phyloP scores from a whole-genome alignment of 1,140 invertebrate genomes.

The Riptortus pedestris region DNA sequence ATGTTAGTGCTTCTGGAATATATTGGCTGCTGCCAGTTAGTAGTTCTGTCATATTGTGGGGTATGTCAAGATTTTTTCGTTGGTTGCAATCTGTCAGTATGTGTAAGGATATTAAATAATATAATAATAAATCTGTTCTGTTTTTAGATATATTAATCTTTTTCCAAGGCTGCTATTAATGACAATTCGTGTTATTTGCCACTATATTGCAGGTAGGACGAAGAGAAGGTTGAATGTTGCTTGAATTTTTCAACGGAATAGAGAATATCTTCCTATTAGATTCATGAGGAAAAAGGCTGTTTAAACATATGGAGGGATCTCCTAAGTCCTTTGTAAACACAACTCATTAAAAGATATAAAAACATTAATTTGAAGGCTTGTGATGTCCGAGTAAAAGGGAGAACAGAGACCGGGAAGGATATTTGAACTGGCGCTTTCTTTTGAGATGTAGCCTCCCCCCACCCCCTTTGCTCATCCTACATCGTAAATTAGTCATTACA shows the following conservation, averaged over 20 bases:
- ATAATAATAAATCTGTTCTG: background rate
- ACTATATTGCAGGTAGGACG: too few relatives aligned
- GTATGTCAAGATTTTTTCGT: too few relatives aligned
- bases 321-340: constrained; percentile 15
- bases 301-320: background rate
- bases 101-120: background rate
- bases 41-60: too few relatives aligned
- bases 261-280: constrained; percentile 1
- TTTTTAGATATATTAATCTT: background rate
- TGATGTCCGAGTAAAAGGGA: constrained; percentile 8
- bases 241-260: background rate
- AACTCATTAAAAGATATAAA: constrained; percentile 15
- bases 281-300: background rate
- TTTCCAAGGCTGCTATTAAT: background rate
- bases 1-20: too few relatives aligned
- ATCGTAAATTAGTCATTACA: constrained; percentile 12
- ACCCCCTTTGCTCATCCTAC: background rate
- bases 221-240: too few relatives aligned
- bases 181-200: background rate
- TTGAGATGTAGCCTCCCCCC: background rate
- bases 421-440: constrained; percentile 11
- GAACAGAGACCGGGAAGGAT: background rate
- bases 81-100: background rate
- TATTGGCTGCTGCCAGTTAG: too few relatives aligned
- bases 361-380: constrained; percentile 14